These are phyloP conservation scores for Babylonia areolata DNA, from an alignment of 1,140 invertebrate species.

Conservation along the genomic window DNA sequence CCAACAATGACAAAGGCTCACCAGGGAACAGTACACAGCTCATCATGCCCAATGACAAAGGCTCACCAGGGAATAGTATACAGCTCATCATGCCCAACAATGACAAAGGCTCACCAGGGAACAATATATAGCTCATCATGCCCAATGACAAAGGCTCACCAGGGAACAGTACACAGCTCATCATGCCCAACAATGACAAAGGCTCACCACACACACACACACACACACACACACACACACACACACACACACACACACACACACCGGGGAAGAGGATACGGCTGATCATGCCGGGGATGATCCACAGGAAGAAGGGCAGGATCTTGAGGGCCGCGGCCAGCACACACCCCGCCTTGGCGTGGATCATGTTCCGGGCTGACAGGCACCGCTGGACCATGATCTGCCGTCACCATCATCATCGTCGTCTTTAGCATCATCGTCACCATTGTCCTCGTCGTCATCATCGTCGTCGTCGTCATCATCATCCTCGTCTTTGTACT, in stretches of 20 bases:
- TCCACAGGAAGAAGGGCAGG: constrained; percentile 77
- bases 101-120: no score
- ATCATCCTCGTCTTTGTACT: no score
- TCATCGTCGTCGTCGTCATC: no score
- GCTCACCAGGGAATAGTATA: not conserved
- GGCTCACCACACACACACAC: not conserved
- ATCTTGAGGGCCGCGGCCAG: constrained; percentile 78
- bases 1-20: not conserved
- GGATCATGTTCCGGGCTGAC: constrained; percentile 78
- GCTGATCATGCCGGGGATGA: constrained; percentile 80
- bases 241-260: not conserved
- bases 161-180: not conserved
- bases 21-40: no score
- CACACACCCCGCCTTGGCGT: constrained; percentile 78
- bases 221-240: not conserved
- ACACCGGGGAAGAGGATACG: constrained; percentile 75
- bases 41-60: not conserved
- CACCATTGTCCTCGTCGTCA: no score
- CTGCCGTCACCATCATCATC: no score
- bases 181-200: not conserved
- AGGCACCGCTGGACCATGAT: constrained; percentile 79
- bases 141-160: not conserved
- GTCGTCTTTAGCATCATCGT: no score
- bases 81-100: not conserved
- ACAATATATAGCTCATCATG: not conserved